Percentiles rank a stretch among this genome's conserved stretches.
phyloP scores from a whole-genome alignment of 2,113 vertebrate genomes.

The Malurus alboscapulatus region DNA sequence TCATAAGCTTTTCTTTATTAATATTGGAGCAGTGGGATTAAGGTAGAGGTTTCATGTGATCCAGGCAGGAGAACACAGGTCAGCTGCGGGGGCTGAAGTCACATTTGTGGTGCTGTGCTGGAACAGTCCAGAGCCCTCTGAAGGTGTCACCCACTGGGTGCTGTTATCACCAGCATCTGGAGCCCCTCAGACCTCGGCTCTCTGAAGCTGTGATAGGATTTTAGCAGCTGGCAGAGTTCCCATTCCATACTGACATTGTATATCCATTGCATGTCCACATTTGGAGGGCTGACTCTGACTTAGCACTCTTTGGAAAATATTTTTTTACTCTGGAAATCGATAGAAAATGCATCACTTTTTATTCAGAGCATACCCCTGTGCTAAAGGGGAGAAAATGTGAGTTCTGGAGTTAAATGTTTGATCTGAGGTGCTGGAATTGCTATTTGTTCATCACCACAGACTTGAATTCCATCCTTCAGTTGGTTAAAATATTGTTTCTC shows the following conservation, averaged over 20 bases:
- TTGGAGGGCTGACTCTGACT: neutral
- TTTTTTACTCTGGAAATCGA: accelerated
- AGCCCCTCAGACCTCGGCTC: neutral
- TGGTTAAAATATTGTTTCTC: neutral
- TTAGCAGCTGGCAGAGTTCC: neutral
- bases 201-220: neutral
- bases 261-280: neutral
- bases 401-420: neutral
- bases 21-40: neutral
- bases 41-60: neutral
- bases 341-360: neutral
- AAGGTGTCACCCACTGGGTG: neutral
- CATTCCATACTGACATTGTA: neutral
- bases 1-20: neutral
- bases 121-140: accelerated
- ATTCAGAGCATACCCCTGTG: neutral
- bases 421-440: neutral
- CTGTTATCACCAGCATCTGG: neutral
- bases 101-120: neutral
- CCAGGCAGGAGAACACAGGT: neutral
- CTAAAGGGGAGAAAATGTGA: neutral
- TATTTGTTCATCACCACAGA: neutral
- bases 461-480: neutral
- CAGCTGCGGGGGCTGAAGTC: neutral
- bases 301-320: neutral